A percentile compares a stretch with the other conserved stretches of the same genome.
Evolutionary conservation across 2,113 vertebrate species (phyloP).

Genomic region (Cyphomyrus discorhynchus): DNA sequence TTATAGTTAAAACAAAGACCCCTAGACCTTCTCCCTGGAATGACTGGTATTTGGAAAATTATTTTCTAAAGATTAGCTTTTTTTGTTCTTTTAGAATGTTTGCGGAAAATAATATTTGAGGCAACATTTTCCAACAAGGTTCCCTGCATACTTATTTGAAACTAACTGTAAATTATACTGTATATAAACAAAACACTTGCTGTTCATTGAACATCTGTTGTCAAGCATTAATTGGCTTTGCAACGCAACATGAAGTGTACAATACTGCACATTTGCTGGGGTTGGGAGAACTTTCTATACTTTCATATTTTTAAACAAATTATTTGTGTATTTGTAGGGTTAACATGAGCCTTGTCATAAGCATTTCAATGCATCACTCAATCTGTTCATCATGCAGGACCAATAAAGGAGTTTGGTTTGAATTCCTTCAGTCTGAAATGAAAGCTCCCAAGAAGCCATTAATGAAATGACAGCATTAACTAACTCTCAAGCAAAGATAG

Average conservation of each 20-base stretch:
- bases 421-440: not conserved
- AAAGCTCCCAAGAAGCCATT: not conserved
- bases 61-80: not conserved
- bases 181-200: too few species aligned
- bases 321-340: too few species aligned
- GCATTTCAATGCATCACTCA: not conserved
- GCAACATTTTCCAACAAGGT: not conserved
- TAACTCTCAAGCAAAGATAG: not conserved
- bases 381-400: not conserved
- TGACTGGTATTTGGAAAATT: too few species aligned
- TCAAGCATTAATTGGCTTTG: too few species aligned
- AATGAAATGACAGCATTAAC: not conserved
- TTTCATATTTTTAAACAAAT: too few species aligned
- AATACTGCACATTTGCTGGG: too few species aligned
- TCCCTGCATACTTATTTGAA: not conserved
- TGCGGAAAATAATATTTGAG: not conserved
- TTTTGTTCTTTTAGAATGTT: not conserved
- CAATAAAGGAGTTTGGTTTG: not conserved
- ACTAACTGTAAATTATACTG: not conserved
- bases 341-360: not conserved
- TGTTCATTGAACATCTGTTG: too few species aligned
- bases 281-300: too few species aligned
- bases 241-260: too few species aligned
- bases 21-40: too few species aligned
- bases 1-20: not conserved